Percentiles rank a stretch among this genome's conserved stretches.
Conservation (phyloP, 2,888 invertebrate species). For the Pammene aurita region DNA sequence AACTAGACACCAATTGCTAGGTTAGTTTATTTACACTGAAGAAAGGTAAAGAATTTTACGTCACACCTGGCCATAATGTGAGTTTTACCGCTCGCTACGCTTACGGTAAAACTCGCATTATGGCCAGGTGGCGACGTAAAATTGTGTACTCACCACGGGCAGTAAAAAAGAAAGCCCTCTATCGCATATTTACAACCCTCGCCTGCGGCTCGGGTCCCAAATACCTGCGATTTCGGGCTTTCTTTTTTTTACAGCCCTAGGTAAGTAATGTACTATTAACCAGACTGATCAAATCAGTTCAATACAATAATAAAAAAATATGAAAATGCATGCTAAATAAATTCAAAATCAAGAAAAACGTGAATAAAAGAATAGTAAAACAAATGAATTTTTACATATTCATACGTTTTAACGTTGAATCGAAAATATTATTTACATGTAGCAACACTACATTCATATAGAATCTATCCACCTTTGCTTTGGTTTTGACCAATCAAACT, state of each 20-base stretch:
- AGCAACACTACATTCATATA: conserved; percentile 20
- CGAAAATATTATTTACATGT: conserved; percentile 12
- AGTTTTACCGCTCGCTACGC: too few relatives aligned
- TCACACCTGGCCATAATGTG: too few relatives aligned
- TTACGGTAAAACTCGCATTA: too few relatives aligned
- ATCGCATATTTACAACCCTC: too few relatives aligned
- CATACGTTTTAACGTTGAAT: not conserved
- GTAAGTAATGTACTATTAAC: too few relatives aligned
- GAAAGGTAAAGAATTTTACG: not conserved
- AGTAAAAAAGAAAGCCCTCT: too few relatives aligned
- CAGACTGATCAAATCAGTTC: not conserved
- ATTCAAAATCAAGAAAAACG: not conserved
- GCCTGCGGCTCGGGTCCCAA: too few relatives aligned
- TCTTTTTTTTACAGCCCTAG: too few relatives aligned
- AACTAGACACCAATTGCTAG: not conserved
- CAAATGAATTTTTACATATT: not conserved
- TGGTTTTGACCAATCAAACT: conserved; percentile 37
- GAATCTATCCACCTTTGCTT: conserved; percentile 39
- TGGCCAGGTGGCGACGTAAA: too few relatives aligned
- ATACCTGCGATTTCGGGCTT: too few relatives aligned
- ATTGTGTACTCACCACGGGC: too few relatives aligned
- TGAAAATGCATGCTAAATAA: not conserved
- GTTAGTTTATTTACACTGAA: not conserved
- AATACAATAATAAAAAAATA: not conserved
- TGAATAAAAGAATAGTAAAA: not conserved